Conservation (phyloP, 2,888 invertebrate species). For the Oligia fasciuncula region DNA sequence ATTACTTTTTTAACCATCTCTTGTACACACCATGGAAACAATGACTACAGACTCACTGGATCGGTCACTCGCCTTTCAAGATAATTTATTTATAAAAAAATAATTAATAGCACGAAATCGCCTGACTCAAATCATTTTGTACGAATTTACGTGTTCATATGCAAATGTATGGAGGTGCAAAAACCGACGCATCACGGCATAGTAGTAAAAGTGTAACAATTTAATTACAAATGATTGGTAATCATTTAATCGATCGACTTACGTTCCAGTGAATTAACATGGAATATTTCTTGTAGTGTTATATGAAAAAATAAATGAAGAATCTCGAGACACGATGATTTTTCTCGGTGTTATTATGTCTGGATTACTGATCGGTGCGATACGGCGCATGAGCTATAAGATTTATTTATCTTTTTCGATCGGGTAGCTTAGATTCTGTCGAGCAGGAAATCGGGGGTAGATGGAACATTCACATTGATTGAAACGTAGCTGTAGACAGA, state of each 20-base stretch:
- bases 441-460: conserved; percentile 24
- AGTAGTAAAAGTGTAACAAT: conserved; percentile 85
- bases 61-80: conserved; percentile 54
- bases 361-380: conserved; percentile 40
- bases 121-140: conserved; percentile 54
- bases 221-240: conserved; percentile 77
- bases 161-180: conserved; percentile 73
- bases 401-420: conserved; percentile 20
- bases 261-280: conserved; percentile 72
- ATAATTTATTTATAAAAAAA: conserved; percentile 38
- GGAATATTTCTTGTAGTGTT: conserved; percentile 62
- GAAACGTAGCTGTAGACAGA: background rate
- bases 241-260: conserved; percentile 70
- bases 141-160: conserved; percentile 75
- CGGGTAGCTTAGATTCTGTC: conserved; percentile 6
- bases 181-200: conserved; percentile 66
- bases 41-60: conserved; percentile 38
- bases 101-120: conserved; percentile 32
- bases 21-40: conserved; percentile 37
- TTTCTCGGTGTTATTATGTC: conserved; percentile 28
- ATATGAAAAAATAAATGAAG: conserved; percentile 43
- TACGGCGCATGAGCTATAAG: conserved; percentile 13
- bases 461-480: conserved; percentile 18
- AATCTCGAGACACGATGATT: conserved; percentile 29
- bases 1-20: conserved; percentile 46